A percentile compares a stretch with the other conserved stretches of the same genome.
phyloP scores from a whole-genome alignment of 2,888 invertebrate species.

The Caenorhabditis afra region DNA sequence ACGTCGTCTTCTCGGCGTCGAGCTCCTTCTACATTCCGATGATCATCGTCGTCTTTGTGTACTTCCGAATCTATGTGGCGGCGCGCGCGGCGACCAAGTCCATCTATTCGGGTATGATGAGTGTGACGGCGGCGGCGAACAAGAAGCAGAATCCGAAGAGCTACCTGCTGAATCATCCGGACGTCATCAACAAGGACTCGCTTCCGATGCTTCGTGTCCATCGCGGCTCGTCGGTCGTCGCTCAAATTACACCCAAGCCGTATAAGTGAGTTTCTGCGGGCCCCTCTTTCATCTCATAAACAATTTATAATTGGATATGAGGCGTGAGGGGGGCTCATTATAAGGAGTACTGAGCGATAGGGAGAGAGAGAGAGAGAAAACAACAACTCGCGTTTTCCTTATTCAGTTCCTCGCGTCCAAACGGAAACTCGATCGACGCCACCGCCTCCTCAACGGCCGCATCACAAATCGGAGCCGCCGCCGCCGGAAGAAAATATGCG shows the following conservation, averaged over 20 bases:
- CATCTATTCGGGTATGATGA: slow-evolving; percentile 76
- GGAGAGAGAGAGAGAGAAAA: slow-evolving; percentile 4
- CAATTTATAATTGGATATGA: slow-evolving; percentile 51
- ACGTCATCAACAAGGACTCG: slow-evolving; percentile 74
- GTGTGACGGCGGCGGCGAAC: slow-evolving; percentile 73
- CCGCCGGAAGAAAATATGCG: slow-evolving; percentile 36
- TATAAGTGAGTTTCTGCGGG: slow-evolving; percentile 43
- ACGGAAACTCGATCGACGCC: slow-evolving; percentile 52
- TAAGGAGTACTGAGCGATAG: neutral
- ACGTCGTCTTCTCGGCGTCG: slow-evolving; percentile 89
- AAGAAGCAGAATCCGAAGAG: slow-evolving; percentile 79
- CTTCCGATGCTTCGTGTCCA: slow-evolving; percentile 79
- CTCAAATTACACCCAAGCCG: slow-evolving; percentile 54
- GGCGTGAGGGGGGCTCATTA: no score
- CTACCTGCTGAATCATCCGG: slow-evolving; percentile 77
- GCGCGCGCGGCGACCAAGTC: slow-evolving; percentile 83
- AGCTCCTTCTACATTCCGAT: slow-evolving; percentile 99
- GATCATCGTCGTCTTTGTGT: slow-evolving; percentile 98
- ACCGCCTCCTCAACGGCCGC: slow-evolving; percentile 19
- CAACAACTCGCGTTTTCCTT: slow-evolving; percentile 6
- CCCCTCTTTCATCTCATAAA: slow-evolving; percentile 11
- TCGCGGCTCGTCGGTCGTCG: slow-evolving; percentile 73
- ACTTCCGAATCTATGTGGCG: slow-evolving; percentile 95
- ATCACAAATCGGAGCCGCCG: slow-evolving; percentile 33
- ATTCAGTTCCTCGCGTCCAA: slow-evolving; percentile 15